These are phyloP conservation scores for Cosmia trapezina DNA, from an alignment of 2,888 invertebrate genomes.

Conservation along the genomic window DNA sequence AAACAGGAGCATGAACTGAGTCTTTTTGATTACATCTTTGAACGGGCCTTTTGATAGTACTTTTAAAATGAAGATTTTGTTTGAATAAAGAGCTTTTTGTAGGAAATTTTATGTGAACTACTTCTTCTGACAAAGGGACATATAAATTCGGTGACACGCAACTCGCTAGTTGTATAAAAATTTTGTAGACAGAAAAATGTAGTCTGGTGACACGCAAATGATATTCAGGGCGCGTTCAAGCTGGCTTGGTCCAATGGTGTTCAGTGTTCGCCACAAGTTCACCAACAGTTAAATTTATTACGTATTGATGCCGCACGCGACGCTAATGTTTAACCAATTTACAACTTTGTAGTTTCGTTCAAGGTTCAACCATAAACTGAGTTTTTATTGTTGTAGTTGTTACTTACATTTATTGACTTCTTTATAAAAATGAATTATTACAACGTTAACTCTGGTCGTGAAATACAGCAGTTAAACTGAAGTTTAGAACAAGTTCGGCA, in stretches of 20 bases:
- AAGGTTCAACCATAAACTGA: constrained; percentile 64
- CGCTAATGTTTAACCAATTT: constrained; percentile 74
- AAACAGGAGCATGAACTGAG: constrained; percentile 59
- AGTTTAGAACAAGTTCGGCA: constrained; percentile 14
- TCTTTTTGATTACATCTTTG: constrained; percentile 62
- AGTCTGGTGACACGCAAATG: constrained; percentile 50
- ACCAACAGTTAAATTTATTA: constrained; percentile 70
- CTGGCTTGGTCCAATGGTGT: constrained; percentile 32
- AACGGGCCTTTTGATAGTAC: constrained; percentile 51
- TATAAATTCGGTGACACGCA: constrained; percentile 30
- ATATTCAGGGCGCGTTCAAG: constrained; percentile 51
- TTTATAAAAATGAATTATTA: constrained; percentile 45
- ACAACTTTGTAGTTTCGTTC: constrained; percentile 67
- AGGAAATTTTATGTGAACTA: constrained; percentile 41
- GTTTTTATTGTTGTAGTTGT: constrained; percentile 54
- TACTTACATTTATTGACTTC: constrained; percentile 50
- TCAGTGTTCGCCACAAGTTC: constrained; percentile 45
- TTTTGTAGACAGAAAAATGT: constrained; percentile 28
- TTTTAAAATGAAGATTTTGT: constrained; percentile 51
- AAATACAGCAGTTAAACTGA: constrained; percentile 36
- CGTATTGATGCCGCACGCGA: constrained; percentile 74
- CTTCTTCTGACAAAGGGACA: constrained; percentile 18
- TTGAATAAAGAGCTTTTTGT: constrained; percentile 39
- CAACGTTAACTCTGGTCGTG: constrained; percentile 37
- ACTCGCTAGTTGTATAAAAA: constrained; percentile 35